Conservation (phyloP, 2,797 vertebrate species). For the Hipposideros larvatus region DNA sequence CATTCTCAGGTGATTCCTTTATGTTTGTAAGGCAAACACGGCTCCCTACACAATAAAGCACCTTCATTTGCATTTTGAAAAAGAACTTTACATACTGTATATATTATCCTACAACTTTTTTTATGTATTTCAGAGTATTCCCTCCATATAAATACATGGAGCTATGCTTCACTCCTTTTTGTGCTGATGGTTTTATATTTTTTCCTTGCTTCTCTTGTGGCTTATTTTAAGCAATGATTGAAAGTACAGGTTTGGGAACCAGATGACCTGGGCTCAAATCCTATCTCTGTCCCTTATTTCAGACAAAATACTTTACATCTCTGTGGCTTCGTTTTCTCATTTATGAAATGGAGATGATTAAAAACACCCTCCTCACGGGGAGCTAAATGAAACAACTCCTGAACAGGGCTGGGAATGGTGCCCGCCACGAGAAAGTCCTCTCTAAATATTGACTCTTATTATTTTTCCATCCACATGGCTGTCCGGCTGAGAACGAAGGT, state of each 20-base stretch:
- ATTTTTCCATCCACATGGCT: background rate
- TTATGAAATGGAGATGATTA: background rate
- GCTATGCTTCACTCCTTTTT: background rate
- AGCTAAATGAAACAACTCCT: background rate
- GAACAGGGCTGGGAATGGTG: accelerated
- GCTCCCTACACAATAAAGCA: background rate
- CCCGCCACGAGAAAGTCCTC: background rate
- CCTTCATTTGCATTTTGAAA: background rate
- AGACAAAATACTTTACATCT: background rate
- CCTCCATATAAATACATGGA: accelerated
- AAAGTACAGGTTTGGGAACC: background rate
- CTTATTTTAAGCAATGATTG: background rate
- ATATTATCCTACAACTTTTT: background rate
- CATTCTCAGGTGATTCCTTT: background rate
- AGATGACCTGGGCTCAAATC: background rate
- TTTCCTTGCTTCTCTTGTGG: background rate
- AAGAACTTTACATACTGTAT: background rate
- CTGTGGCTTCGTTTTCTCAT: background rate
- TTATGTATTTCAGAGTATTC: background rate
- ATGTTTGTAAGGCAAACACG: no score
- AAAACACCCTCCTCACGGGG: background rate
- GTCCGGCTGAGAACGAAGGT: background rate
- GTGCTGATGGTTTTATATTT: background rate
- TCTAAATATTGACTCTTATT: background rate
- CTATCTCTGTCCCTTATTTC: background rate